Percentiles rank a stretch among this genome's conserved stretches.
Evolutionary conservation across 2,888 invertebrate genomes (phyloP).

Genomic region (Pilophorus perplexus): DNA sequence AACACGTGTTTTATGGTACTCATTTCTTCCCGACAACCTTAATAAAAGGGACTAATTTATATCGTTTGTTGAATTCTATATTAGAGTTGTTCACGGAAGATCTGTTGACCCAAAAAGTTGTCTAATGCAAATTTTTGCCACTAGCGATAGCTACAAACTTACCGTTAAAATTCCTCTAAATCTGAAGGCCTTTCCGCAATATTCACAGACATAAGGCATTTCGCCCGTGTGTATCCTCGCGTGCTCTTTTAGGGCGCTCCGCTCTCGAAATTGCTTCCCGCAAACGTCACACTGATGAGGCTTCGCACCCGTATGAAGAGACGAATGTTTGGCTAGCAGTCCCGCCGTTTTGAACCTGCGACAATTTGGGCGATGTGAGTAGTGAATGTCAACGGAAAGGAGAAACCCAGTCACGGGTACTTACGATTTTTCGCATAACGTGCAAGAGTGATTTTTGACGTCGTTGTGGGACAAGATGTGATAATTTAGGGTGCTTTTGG

Average conservation of each 20-base stretch:
- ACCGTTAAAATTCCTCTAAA: conserved; percentile 72
- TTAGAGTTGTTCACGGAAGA: too few relatives aligned
- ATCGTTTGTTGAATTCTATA: too few relatives aligned
- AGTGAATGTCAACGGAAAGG: neutral
- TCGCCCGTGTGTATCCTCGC: conserved; percentile 74
- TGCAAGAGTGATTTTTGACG: conserved; percentile 49
- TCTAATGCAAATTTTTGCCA: too few relatives aligned
- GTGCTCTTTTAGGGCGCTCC: conserved; percentile 70
- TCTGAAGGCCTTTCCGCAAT: conserved; percentile 71
- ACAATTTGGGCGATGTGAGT: neutral
- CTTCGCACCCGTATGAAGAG: conserved; percentile 61
- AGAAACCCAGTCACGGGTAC: neutral
- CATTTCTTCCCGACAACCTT: too few relatives aligned
- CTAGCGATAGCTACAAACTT: too few relatives aligned
- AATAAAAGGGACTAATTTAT: too few relatives aligned
- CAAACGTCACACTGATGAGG: conserved; percentile 63
- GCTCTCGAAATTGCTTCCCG: conserved; percentile 63
- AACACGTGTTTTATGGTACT: too few relatives aligned
- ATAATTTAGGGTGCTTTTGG: conserved; percentile 50
- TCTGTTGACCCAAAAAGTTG: too few relatives aligned
- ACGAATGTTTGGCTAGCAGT: conserved; percentile 59
- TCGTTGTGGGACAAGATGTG: conserved; percentile 50
- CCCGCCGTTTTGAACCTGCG: conserved; percentile 57
- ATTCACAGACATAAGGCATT: conserved; percentile 73
- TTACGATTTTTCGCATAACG: conserved; percentile 49